Evolutionary conservation across 2,888 invertebrate genomes (phyloP).

Genomic region (Urechis unicinctus): DNA sequence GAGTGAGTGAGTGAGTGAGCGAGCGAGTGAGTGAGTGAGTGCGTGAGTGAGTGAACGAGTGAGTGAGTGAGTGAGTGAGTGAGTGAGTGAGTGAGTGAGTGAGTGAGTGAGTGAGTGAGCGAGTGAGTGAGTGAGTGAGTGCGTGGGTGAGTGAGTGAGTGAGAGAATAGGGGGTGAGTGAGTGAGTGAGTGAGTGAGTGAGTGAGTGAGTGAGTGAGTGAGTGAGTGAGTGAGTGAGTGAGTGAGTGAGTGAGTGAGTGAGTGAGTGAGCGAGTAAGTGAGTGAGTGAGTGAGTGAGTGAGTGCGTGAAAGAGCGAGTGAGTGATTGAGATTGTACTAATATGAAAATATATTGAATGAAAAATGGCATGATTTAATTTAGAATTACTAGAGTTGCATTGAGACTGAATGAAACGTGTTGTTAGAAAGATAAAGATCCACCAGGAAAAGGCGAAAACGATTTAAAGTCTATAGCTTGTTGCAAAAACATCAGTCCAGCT

Average conservation of each 20-base stretch:
- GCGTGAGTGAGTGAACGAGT: too few relatives aligned
- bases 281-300: slow-evolving; percentile 11
- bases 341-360: background rate
- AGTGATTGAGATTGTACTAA: slow-evolving; percentile 10
- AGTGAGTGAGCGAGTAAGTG: too few relatives aligned
- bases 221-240: slow-evolving; percentile 14
- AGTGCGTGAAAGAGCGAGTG: too few relatives aligned
- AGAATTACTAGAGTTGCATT: background rate
- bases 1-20: slow-evolving; percentile 5
- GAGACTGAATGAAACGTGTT: background rate
- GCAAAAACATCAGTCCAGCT: too few relatives aligned
- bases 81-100: slow-evolving; percentile 11
- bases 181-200: slow-evolving; percentile 6
- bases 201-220: slow-evolving; percentile 12
- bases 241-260: slow-evolving; percentile 12
- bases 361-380: background rate
- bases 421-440: background rate
- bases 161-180: slow-evolving; percentile 7
- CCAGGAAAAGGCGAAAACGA: too few relatives aligned
- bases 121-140: too few relatives aligned
- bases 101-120: too few relatives aligned
- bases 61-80: too few relatives aligned
- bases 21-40: too few relatives aligned
- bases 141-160: too few relatives aligned
- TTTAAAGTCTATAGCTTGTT: too few relatives aligned